phyloP scores from a whole-genome alignment of 2,113 vertebrate genomes.

The Hippocampus abdominalis region DNA sequence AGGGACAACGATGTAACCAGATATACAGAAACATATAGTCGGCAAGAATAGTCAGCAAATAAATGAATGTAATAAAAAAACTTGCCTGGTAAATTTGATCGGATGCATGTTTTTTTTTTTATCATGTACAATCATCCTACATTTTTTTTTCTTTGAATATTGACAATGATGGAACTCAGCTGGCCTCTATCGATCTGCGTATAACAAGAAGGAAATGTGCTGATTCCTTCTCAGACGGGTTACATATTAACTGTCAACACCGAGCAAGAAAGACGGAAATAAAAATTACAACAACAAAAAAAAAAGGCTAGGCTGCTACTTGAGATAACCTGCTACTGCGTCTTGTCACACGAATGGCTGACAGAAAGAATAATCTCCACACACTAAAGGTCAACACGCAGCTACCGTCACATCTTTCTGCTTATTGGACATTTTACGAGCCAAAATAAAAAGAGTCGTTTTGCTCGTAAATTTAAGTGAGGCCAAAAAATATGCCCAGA shows the following conservation, averaged over 20 bases:
- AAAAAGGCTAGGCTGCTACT: slow-evolving; percentile 57
- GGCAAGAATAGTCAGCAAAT: too few species aligned
- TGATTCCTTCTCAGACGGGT: slow-evolving; percentile 63
- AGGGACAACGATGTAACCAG: background rate
- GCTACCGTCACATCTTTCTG: slow-evolving; percentile 51
- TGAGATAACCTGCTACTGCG: slow-evolving; percentile 70
- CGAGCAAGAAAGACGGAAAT: background rate
- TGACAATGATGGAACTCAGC: slow-evolving; percentile 68
- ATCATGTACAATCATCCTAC: background rate
- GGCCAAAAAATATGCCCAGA: background rate
- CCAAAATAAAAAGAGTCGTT: slow-evolving; percentile 42
- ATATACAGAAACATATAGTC: background rate
- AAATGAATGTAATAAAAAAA: background rate
- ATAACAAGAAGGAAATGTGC: slow-evolving; percentile 70
- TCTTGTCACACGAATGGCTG: slow-evolving; percentile 60
- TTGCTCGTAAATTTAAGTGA: slow-evolving; percentile 7
- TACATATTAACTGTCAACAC: slow-evolving; percentile 73
- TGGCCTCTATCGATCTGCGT: slow-evolving; percentile 53
- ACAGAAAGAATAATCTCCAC: slow-evolving; percentile 62
- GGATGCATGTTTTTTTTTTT: background rate
- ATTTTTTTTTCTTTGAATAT: slow-evolving; percentile 1
- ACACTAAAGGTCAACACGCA: slow-evolving; percentile 55
- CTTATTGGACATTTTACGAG: slow-evolving; percentile 48
- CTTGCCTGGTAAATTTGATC: background rate
- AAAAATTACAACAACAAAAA: slow-evolving; percentile 46